These are phyloP conservation scores for Drosophila nasuta DNA, from an alignment of 1,140 invertebrate genomes.

Conservation along the genomic window DNA sequence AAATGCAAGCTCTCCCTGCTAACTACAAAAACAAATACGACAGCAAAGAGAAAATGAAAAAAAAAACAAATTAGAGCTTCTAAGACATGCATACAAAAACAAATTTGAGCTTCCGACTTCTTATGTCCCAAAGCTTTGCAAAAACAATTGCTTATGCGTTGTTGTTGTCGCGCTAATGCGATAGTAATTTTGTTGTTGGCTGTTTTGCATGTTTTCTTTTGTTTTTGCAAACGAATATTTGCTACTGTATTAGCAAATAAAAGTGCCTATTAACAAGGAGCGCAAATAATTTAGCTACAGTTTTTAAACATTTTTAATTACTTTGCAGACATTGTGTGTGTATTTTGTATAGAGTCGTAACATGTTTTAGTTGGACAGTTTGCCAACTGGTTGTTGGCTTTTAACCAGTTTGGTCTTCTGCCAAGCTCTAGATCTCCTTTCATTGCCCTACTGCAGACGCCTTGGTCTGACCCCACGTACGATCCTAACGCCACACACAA, in stretches of 20 bases:
- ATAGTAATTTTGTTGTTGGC: not conserved
- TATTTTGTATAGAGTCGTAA: not conserved
- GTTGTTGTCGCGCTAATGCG: not conserved
- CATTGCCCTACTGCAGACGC: slow-evolving; percentile 57
- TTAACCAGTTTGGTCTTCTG: slow-evolving; percentile 45
- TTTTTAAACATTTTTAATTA: not conserved
- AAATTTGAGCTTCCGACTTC: not conserved
- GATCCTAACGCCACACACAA: slow-evolving; percentile 45
- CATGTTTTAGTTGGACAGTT: not conserved
- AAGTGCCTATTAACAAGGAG: not conserved
- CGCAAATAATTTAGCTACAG: not conserved
- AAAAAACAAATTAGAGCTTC: not conserved
- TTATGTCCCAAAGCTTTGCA: no score
- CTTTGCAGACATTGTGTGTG: not conserved
- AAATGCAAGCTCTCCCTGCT: not conserved
- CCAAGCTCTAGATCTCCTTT: slow-evolving; percentile 59
- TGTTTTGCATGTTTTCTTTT: not conserved
- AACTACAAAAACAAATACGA: not conserved
- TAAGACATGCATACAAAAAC: not conserved
- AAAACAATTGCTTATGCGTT: no score
- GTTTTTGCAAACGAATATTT: not conserved
- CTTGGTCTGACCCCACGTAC: slow-evolving; percentile 73
- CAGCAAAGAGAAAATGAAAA: not conserved
- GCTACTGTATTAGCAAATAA: not conserved
- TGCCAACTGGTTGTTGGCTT: slow-evolving; percentile 8